Evolutionary conservation across 2,113 vertebrate genomes (phyloP).

Genomic region (Lophochroa leadbeateri): DNA sequence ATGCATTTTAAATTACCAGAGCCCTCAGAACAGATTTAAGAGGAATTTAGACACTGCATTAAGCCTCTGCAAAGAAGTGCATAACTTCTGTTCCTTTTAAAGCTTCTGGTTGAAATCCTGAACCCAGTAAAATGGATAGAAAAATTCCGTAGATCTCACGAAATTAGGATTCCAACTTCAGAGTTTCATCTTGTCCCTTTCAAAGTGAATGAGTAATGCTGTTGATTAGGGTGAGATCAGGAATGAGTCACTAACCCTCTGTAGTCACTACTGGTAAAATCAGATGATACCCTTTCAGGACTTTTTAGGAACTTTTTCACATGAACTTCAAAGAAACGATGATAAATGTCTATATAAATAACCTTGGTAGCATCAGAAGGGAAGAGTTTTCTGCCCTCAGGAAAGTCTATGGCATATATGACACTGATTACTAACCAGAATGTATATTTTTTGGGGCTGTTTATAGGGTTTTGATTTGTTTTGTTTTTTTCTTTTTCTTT

Average conservation of each 20-base stretch:
- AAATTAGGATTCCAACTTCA: neutral
- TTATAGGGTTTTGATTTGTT: neutral
- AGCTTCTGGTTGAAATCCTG: neutral
- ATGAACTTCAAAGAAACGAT: neutral
- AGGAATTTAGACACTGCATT: neutral
- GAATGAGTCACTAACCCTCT: neutral
- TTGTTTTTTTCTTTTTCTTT: neutral
- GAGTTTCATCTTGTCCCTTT: neutral
- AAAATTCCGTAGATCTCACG: neutral
- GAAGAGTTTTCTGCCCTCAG: neutral
- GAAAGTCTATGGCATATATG: neutral
- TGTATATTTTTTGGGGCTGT: neutral
- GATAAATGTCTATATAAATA: slow-evolving; percentile 4
- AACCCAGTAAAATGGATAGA: neutral
- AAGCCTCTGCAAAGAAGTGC: neutral
- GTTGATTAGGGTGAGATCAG: neutral
- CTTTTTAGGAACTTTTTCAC: neutral
- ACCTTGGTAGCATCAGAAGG: neutral
- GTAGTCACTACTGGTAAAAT: neutral
- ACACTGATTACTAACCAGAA: neutral
- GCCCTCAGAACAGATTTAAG: neutral
- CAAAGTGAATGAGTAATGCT: slow-evolving; percentile 6
- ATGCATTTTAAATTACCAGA: neutral
- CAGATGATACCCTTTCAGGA: neutral
- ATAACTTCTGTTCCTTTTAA: neutral